A percentile compares a stretch with the other conserved stretches of the same genome.
These are phyloP conservation scores for Cheilosia impressa DNA, from an alignment of 2,888 invertebrate species.

Conservation along the genomic window DNA sequence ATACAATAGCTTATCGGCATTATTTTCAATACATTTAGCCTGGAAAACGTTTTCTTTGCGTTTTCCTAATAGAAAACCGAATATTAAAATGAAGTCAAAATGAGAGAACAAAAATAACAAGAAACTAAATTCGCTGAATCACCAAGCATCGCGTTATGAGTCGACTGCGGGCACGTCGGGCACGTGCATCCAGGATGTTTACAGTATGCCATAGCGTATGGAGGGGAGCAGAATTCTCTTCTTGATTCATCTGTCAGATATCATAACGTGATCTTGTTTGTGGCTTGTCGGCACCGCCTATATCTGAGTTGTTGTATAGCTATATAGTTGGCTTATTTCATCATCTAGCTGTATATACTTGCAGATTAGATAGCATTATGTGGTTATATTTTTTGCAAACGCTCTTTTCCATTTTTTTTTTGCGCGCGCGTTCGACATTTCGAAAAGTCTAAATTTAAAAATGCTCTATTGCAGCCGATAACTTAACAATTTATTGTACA, in stretches of 20 bases:
- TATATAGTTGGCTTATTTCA: constrained; percentile 37
- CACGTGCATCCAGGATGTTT: constrained; percentile 71
- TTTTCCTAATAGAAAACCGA: constrained; percentile 7
- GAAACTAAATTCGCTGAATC: constrained; percentile 59
- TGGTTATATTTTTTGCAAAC: constrained; percentile 32
- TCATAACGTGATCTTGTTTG: constrained; percentile 64
- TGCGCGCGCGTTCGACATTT: constrained; percentile 35
- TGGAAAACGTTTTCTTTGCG: neutral
- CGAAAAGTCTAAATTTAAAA: constrained; percentile 49
- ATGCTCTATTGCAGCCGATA: constrained; percentile 57
- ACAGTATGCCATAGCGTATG: constrained; percentile 22
- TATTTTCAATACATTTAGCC: neutral
- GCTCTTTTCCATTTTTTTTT: neutral
- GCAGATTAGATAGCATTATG: constrained; percentile 57
- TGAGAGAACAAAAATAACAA: constrained; percentile 22
- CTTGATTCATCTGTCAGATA: constrained; percentile 61
- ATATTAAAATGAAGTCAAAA: constrained; percentile 31
- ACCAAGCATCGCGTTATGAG: constrained; percentile 47
- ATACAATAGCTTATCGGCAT: neutral
- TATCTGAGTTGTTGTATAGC: constrained; percentile 41
- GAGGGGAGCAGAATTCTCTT: constrained; percentile 32
- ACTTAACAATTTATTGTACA: constrained; percentile 59
- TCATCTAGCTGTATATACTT: constrained; percentile 32
- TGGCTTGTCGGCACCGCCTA: constrained; percentile 51
- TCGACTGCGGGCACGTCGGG: constrained; percentile 50